Evolutionary conservation across 2,113 vertebrate species (phyloP).

Genomic region (Alosa alosa): DNA sequence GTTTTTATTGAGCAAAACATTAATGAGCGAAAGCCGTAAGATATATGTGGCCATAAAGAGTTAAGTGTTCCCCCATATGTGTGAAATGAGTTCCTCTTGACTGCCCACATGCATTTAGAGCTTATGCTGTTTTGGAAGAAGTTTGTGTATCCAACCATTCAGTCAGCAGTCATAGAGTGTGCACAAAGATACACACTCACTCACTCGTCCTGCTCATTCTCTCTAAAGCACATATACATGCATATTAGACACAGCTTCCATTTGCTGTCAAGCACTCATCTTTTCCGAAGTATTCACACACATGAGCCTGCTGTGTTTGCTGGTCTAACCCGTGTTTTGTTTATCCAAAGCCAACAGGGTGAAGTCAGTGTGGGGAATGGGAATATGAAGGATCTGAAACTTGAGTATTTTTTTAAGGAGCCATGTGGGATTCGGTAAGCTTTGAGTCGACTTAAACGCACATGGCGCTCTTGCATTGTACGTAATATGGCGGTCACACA

Average conservation of each 20-base stretch:
- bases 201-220: not conserved
- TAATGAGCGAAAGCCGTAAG: too few species aligned
- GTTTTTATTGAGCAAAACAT: too few species aligned
- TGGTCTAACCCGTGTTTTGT: not conserved
- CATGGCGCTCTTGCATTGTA: too few species aligned
- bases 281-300: not conserved
- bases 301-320: not conserved
- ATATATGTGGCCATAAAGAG: too few species aligned
- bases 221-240: not conserved
- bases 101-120: not conserved
- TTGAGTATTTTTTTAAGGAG: too few species aligned
- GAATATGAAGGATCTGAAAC: too few species aligned
- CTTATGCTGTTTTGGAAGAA: not conserved
- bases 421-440: too few species aligned
- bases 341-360: not conserved
- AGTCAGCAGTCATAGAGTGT: not conserved
- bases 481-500: too few species aligned
- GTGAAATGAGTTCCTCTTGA: too few species aligned
- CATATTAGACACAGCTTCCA: not conserved
- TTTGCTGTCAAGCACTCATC: not conserved
- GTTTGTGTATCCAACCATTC: not conserved
- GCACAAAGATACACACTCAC: not conserved
- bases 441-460: too few species aligned
- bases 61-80: too few species aligned
- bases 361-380: too few species aligned